Percentiles rank a stretch among this genome's conserved stretches.
Conservation (phyloP, 2,797 vertebrate genomes). For the Chloroceryle inda region DNA sequence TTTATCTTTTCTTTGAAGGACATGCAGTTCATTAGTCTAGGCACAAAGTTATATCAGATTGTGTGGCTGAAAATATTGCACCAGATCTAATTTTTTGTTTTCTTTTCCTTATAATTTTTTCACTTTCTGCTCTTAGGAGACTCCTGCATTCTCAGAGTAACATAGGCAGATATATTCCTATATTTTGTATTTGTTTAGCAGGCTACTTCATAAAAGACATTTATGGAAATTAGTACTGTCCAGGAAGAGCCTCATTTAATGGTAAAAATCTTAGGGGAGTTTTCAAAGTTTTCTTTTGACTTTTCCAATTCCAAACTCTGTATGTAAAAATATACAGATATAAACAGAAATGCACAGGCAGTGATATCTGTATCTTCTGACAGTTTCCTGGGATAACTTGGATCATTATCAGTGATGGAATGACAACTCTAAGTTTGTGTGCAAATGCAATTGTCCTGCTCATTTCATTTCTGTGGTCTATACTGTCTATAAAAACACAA, state of each 20-base stretch:
- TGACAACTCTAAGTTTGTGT: background rate
- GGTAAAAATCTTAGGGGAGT: background rate
- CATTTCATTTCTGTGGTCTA: background rate
- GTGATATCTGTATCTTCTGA: background rate
- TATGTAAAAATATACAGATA: background rate
- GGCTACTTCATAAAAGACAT: background rate
- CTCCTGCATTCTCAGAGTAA: background rate
- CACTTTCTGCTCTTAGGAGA: background rate
- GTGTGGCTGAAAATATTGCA: background rate
- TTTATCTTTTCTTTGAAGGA: background rate
- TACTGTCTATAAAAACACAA: background rate
- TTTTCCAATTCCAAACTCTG: background rate
- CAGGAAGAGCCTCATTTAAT: background rate
- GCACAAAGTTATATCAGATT: background rate
- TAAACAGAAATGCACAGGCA: background rate
- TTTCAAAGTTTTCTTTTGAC: background rate
- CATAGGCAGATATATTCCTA: background rate
- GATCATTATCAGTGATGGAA: background rate
- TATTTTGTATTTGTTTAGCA: background rate
- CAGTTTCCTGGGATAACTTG: background rate
- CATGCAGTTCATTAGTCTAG: background rate
- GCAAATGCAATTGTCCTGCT: background rate
- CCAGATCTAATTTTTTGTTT: constrained; percentile 1
- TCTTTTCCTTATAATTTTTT: background rate
- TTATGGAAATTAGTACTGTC: background rate